Conservation (phyloP, 2,888 invertebrate genomes). For the Pyrgus malvae region DNA sequence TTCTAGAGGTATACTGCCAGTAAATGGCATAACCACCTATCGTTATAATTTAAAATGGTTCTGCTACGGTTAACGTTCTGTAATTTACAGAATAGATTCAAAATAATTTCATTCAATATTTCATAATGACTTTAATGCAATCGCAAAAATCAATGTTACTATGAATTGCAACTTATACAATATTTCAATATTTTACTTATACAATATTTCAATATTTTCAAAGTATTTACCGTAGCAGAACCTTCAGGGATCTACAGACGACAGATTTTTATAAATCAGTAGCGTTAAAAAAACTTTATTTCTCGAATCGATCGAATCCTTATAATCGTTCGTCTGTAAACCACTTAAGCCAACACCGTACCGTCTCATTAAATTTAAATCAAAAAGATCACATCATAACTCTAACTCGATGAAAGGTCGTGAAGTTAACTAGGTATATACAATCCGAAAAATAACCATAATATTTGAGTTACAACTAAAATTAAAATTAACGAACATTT, state of each 20-base stretch:
- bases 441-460: neutral
- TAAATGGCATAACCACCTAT: neutral
- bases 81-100: neutral
- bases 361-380: conserved; percentile 24
- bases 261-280: neutral
- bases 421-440: no score
- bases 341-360: neutral
- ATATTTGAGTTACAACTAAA: neutral
- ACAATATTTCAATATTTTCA: neutral
- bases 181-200: neutral
- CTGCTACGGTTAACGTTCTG: no score
- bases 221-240: neutral
- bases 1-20: neutral
- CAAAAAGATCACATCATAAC: conserved; percentile 4
- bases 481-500: conserved; percentile 6
- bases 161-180: neutral
- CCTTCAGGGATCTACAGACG: neutral
- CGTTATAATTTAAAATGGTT: neutral
- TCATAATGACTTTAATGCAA: no score
- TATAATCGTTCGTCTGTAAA: neutral
- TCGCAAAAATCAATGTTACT: neutral
- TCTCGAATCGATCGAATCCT: neutral
- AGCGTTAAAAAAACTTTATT: neutral
- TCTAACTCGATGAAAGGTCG: neutral
- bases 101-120: neutral